These are phyloP conservation scores for Agriopis marginaria DNA, from an alignment of 2,888 invertebrate species.

Conservation along the genomic window DNA sequence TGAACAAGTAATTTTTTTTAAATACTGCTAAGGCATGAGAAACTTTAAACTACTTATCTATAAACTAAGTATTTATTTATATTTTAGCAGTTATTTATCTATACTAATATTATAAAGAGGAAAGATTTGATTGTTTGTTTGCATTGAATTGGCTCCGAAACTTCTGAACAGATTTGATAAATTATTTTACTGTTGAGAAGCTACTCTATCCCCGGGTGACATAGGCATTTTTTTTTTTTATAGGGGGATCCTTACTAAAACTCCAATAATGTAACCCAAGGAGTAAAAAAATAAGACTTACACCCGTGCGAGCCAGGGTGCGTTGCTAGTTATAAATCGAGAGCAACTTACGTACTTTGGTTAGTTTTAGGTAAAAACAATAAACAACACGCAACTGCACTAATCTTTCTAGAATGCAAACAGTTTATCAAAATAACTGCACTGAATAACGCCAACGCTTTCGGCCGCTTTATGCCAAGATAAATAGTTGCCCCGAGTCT, in stretches of 20 bases:
- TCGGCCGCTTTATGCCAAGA: slow-evolving; percentile 70
- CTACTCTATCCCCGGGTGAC: no score
- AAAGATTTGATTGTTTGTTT: no score
- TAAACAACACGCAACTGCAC: slow-evolving; percentile 52
- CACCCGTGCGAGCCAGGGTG: no score
- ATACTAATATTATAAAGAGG: no score
- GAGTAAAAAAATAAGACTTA: no score
- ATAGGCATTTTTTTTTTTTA: no score
- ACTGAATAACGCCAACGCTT: slow-evolving; percentile 66
- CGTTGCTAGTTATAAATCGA: no score
- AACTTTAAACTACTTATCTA: not conserved
- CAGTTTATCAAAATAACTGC: slow-evolving; percentile 71
- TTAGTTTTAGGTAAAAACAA: slow-evolving; percentile 54
- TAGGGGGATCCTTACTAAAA: no score
- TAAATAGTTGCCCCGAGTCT: slow-evolving; percentile 74
- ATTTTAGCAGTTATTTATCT: not conserved
- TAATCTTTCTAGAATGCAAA: slow-evolving; percentile 64
- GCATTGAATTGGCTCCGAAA: no score
- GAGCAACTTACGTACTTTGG: slow-evolving; percentile 41
- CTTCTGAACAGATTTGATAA: no score
- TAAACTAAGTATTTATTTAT: not conserved
- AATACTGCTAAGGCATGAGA: not conserved
- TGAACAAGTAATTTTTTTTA: not conserved
- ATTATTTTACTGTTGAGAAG: no score
- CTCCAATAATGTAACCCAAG: no score